Evolutionary conservation across 2,113 vertebrate species (phyloP).

Genomic region (Coryphaenoides rupestris): DNA sequence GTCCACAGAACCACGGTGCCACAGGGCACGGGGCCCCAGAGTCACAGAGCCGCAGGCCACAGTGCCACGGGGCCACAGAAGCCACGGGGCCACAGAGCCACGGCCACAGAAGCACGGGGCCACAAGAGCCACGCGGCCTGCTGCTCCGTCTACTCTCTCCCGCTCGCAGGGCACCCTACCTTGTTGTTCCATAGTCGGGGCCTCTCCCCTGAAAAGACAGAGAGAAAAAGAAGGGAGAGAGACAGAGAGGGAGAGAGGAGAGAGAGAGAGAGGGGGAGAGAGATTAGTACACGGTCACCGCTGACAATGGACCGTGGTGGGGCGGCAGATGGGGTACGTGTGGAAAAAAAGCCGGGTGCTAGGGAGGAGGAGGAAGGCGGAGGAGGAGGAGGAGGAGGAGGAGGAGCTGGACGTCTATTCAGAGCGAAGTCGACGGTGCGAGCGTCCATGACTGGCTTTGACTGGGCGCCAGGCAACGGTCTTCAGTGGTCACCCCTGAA

Average conservation of each 20-base stretch:
- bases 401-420: conserved; percentile 58
- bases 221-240: background rate
- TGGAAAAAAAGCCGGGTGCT: conserved; percentile 24
- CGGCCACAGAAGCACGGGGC: no score
- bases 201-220: conserved; percentile 80
- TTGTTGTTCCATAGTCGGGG: conserved; percentile 92
- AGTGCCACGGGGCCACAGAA: no score
- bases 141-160: conserved; percentile 31
- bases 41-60: no score
- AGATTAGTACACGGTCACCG: conserved; percentile 38
- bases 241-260: conserved; percentile 26
- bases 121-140: conserved; percentile 25
- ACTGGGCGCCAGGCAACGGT: conserved; percentile 59
- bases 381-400: no score
- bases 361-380: no score
- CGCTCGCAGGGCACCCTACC: conserved; percentile 75
- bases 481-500: conserved; percentile 67
- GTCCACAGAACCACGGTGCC: no score
- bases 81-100: no score
- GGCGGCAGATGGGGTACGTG: conserved; percentile 44
- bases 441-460: conserved; percentile 50
- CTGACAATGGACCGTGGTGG: conserved; percentile 49
- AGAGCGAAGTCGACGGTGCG: conserved; percentile 59
- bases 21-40: no score
- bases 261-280: conserved; percentile 6